These are phyloP conservation scores for Agrotis exclamationis DNA, from an alignment of 2,888 invertebrate genomes.

Conservation along the genomic window DNA sequence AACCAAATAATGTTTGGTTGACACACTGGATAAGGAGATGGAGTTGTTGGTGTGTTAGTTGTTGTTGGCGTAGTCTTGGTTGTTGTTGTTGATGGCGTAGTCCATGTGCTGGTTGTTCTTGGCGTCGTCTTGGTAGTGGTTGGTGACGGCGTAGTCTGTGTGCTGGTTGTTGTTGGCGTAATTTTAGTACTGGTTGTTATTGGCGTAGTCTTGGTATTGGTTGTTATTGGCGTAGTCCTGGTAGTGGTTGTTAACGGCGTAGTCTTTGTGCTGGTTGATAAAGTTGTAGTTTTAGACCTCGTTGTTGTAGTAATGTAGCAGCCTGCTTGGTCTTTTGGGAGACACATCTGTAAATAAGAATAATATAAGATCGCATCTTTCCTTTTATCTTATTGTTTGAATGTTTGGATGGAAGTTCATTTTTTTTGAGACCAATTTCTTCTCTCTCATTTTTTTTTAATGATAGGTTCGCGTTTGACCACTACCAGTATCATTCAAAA, in stretches of 20 bases:
- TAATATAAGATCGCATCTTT: background rate
- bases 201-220: fast-evolving
- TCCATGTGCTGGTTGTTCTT: background rate
- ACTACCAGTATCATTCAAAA: too few species aligned
- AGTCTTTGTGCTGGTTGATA: background rate
- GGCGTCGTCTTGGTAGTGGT: background rate
- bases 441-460: too few species aligned
- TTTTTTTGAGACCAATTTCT: too few species aligned
- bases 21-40: background rate
- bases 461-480: too few species aligned
- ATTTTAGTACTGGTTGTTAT: background rate
- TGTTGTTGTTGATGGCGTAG: background rate
- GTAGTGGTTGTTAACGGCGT: background rate
- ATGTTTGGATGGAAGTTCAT: too few species aligned
- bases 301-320: background rate
- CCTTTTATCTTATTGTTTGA: too few species aligned
- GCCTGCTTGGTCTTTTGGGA: conserved; percentile 25
- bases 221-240: background rate
- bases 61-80: background rate
- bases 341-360: conserved; percentile 24
- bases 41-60: background rate
- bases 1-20: background rate
- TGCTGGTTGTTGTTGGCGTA: background rate
- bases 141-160: background rate
- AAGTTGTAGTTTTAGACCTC: background rate